These are phyloP conservation scores for Characodon lateralis DNA, from an alignment of 2,797 vertebrate genomes.

Conservation along the genomic window DNA sequence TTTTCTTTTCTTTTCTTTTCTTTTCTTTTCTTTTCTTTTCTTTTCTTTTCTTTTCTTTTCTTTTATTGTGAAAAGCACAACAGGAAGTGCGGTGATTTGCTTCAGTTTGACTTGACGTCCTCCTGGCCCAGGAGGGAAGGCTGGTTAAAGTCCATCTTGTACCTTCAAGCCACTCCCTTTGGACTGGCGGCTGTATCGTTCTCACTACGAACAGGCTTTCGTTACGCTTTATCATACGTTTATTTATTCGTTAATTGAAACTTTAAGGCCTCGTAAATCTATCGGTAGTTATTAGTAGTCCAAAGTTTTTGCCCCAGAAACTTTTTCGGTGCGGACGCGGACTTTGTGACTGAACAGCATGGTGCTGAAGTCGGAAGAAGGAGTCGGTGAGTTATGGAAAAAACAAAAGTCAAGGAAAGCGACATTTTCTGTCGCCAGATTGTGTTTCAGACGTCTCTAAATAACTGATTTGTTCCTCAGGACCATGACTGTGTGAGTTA, in stretches of 20 bases:
- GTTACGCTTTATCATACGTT: background rate
- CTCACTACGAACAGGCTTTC: conserved; percentile 3
- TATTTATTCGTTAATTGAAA: background rate
- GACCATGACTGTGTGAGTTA: too few relatives aligned
- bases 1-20: conserved; percentile 24
- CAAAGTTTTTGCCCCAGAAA: conserved; percentile 41
- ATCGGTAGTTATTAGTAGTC: background rate
- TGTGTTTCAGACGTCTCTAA: background rate
- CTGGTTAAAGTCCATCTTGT: conserved; percentile 34
- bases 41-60: too few relatives aligned
- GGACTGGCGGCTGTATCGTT: conserved; percentile 25
- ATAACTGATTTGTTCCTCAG: fast-evolving
- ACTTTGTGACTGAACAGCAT: conserved; percentile 61
- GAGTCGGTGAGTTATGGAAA: conserved; percentile 77
- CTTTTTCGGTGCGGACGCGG: conserved; percentile 26
- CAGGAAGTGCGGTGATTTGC: conserved; percentile 1
- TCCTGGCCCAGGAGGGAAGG: background rate
- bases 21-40: conserved; percentile 7
- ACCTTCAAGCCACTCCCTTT: conserved; percentile 64
- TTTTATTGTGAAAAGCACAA: conserved; percentile 49
- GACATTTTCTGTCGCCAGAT: background rate
- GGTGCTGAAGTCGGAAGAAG: conserved; percentile 86
- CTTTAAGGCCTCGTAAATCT: background rate
- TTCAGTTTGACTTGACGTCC: background rate
- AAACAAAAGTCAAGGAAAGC: background rate